Conservation (phyloP, 2,113 vertebrate genomes). For the Chaetops frenatus region DNA sequence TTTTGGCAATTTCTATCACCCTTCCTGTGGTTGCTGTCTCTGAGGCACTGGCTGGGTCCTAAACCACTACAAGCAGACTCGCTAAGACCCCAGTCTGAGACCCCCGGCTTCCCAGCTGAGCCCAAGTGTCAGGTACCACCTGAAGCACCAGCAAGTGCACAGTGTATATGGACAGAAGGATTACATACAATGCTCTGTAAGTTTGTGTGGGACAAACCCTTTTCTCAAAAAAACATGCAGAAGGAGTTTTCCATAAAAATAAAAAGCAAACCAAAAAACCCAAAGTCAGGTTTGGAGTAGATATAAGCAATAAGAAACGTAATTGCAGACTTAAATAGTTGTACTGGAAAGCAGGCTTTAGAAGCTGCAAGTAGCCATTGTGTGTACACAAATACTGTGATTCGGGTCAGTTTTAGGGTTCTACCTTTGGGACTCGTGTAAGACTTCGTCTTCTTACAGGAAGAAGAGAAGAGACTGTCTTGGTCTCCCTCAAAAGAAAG, state of each 20-base stretch:
- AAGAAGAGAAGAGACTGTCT: no score
- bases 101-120: background rate
- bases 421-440: background rate
- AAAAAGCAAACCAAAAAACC: background rate
- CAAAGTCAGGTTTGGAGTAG: background rate
- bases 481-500: background rate
- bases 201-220: background rate
- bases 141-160: background rate
- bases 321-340: background rate
- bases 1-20: fast-evolving
- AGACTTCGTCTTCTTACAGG: no score
- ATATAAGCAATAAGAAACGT: background rate
- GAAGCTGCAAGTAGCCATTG: background rate
- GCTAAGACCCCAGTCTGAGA: background rate
- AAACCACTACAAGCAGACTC: background rate
- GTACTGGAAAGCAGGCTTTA: background rate
- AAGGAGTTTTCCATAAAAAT: background rate
- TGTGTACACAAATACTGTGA: background rate
- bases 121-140: no score
- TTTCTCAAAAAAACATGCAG: background rate
- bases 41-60: background rate
- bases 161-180: background rate
- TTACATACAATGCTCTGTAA: background rate
- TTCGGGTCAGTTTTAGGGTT: background rate
- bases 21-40: background rate